A percentile compares a stretch with the other conserved stretches of the same genome.
These are phyloP conservation scores for Bilobella aurantiaca DNA, from an alignment of 1,140 invertebrate genomes.

Conservation along the genomic window DNA sequence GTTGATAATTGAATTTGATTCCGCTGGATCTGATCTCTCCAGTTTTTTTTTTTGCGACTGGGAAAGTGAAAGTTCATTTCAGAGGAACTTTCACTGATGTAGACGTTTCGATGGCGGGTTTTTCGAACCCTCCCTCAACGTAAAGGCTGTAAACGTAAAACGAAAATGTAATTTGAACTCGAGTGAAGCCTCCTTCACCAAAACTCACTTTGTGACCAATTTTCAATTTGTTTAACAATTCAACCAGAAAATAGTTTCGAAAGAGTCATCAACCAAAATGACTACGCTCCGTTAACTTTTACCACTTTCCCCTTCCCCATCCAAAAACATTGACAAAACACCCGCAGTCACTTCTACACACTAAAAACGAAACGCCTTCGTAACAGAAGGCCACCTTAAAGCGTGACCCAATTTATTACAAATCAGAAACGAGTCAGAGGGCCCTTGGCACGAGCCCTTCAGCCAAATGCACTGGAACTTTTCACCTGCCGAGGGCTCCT, in stretches of 20 bases:
- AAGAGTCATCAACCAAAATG: constrained; percentile 3
- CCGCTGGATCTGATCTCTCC: too few relatives aligned
- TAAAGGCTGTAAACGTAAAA: neutral
- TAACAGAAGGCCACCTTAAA: too few relatives aligned
- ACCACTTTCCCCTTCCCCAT: neutral
- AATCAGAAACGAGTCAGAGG: too few relatives aligned
- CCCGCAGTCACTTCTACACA: neutral
- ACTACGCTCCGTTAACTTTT: constrained; percentile 8
- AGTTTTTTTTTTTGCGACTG: too few relatives aligned
- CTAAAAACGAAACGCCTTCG: neutral
- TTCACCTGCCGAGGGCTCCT: too few relatives aligned
- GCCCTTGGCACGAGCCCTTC: too few relatives aligned
- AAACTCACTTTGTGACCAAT: constrained; percentile 6
- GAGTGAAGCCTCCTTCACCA: neutral
- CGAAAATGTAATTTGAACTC: neutral
- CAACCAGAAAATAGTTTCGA: constrained; percentile 8
- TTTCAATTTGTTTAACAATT: constrained; percentile 10
- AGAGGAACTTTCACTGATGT: neutral
- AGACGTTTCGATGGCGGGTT: neutral
- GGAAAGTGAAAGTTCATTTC: too few relatives aligned
- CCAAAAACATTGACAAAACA: neutral
- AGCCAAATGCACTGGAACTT: too few relatives aligned
- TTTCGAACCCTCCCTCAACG: too few relatives aligned
- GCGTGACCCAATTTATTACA: neutral
- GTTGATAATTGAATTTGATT: too few relatives aligned